Evolutionary conservation across 2,797 vertebrate genomes (phyloP).

Genomic region (Numenius phaeopus): DNA sequence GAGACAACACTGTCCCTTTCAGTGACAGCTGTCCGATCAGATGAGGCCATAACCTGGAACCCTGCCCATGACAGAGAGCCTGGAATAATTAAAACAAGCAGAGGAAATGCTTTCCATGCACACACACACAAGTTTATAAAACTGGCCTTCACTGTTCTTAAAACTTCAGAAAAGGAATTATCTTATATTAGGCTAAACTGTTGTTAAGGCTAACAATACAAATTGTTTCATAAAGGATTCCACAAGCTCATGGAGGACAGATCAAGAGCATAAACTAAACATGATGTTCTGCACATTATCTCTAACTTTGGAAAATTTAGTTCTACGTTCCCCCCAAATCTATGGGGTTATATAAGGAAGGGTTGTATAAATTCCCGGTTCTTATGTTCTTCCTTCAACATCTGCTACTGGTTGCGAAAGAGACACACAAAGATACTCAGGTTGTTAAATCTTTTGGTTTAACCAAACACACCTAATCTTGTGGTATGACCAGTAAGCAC

Average conservation of each 20-base stretch:
- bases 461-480: neutral
- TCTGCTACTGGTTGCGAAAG: neutral
- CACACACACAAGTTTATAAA: neutral
- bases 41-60: neutral
- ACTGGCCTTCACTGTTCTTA: neutral
- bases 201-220: neutral
- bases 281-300: accelerated
- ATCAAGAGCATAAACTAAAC: neutral
- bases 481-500: neutral
- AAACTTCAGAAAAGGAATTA: neutral
- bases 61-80: neutral
- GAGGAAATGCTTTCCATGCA: neutral
- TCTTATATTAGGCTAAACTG: neutral
- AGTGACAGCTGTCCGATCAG: neutral
- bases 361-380: neutral
- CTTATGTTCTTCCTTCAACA: neutral
- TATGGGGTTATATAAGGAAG: neutral
- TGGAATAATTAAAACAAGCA: neutral
- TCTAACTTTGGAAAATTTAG: neutral
- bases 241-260: neutral
- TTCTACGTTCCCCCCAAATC: neutral
- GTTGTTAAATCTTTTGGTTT: neutral
- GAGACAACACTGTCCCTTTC: neutral
- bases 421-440: neutral
- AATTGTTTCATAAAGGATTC: neutral